phyloP scores from a whole-genome alignment of 2,888 invertebrate genomes.

The Macrophya alboannulata region DNA sequence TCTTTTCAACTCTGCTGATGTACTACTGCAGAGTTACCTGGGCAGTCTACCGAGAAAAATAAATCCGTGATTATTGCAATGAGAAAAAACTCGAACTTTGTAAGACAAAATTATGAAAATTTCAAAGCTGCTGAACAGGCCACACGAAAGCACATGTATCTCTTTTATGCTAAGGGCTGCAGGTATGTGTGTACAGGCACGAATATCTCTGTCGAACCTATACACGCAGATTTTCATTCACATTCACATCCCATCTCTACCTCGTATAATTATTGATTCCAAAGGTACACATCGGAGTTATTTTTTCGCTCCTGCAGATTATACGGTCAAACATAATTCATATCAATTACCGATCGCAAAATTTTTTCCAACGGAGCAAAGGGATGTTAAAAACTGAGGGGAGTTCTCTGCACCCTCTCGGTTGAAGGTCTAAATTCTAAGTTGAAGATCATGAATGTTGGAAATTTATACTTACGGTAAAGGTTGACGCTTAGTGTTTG shows the following conservation, averaged over 20 bases:
- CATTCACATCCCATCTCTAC: not conserved
- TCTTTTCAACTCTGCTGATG: not conserved
- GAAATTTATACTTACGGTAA: not conserved
- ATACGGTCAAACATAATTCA: not conserved
- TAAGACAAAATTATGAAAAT: not conserved
- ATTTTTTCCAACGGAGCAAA: not conserved
- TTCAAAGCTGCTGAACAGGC: not conserved
- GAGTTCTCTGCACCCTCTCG: not conserved
- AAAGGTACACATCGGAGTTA: conserved; percentile 9
- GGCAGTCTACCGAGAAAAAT: not conserved
- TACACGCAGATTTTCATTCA: not conserved
- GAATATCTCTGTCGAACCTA: not conserved
- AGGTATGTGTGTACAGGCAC: not conserved
- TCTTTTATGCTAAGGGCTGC: not conserved
- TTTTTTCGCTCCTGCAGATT: not conserved
- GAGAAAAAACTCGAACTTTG: not conserved
- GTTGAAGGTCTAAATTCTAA: not conserved
- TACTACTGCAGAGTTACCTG: not conserved
- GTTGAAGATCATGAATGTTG: not conserved
- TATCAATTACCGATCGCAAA: too few species aligned
- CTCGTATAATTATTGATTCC: conserved; percentile 2
- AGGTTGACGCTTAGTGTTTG: not conserved
- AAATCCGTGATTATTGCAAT: not conserved
- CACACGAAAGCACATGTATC: conserved; percentile 1
- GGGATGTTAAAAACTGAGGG: not conserved